Evolutionary conservation across 2,888 invertebrate species (phyloP).

Genomic region (Bugula neritina): DNA sequence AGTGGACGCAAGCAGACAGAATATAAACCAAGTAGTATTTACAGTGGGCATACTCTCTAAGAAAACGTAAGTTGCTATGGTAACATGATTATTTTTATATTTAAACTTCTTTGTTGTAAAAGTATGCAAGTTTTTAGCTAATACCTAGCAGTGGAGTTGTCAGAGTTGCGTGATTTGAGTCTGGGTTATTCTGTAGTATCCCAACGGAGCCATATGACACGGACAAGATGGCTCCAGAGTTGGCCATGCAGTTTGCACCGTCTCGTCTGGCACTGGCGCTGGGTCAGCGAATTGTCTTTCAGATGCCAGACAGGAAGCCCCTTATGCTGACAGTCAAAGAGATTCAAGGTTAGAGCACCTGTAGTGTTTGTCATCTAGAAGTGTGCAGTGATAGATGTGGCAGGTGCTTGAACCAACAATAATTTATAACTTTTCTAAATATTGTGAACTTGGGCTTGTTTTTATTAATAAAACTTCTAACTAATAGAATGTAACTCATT

Average conservation of each 20-base stretch:
- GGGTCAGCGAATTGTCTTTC: conserved; percentile 84
- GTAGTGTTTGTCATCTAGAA: no score
- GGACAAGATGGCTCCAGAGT: conserved; percentile 92
- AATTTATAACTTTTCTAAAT: no score
- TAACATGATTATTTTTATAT: no score
- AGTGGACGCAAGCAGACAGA: conserved; percentile 64
- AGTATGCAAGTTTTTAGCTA: no score
- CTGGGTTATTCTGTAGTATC: conserved; percentile 61
- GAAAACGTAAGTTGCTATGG: conserved; percentile 85
- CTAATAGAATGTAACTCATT: no score
- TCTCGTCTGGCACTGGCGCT: conserved; percentile 79
- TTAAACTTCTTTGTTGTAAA: no score
- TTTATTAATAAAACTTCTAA: no score
- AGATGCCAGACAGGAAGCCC: conserved; percentile 81
- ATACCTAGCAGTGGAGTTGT: no score
- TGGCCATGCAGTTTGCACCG: conserved; percentile 73
- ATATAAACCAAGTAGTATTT: conserved; percentile 74
- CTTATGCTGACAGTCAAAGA: conserved; percentile 76
- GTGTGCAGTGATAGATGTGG: no score
- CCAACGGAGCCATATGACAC: conserved; percentile 87
- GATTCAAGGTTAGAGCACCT: conserved; percentile 66
- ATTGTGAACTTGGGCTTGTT: no score
- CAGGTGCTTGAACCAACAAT: no score
- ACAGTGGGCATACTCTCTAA: conserved; percentile 91
- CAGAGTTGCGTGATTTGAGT: no score